Percentiles rank a stretch among this genome's conserved stretches.
phyloP scores from a whole-genome alignment of 92 coral and sea anemone genomes.

The Phymanthus crucifer region DNA sequence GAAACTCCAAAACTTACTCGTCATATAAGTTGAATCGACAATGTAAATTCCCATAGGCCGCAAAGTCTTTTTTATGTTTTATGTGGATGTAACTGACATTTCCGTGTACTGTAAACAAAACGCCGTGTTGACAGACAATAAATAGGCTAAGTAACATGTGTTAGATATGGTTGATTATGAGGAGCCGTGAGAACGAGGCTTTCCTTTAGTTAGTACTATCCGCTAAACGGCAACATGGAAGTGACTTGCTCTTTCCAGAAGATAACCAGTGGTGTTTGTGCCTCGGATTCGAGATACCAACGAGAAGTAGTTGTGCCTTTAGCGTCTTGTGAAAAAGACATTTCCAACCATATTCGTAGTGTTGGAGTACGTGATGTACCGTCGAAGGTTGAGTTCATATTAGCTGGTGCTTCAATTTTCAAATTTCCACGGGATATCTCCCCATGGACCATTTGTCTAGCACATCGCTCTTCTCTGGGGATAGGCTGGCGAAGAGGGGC shows the following conservation, averaged over 20 bases:
- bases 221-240: background rate
- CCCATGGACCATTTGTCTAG: conserved; percentile 51
- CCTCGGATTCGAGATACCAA: conserved; percentile 12
- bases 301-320: conserved; percentile 38
- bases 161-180: background rate
- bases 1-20: no score
- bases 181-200: background rate
- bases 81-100: background rate
- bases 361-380: conserved; percentile 35
- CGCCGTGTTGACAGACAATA: background rate
- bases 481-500: conserved; percentile 68
- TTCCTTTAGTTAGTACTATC: background rate
- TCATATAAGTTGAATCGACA: no score
- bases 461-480: conserved; percentile 61
- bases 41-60: background rate
- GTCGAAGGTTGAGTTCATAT: conserved; percentile 49
- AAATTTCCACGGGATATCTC: no score
- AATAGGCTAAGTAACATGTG: background rate
- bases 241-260: conserved; percentile 4
- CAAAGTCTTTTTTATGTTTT: background rate
- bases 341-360: conserved; percentile 41
- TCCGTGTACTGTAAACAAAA: background rate
- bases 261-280: conserved; percentile 26
- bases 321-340: conserved; percentile 37
- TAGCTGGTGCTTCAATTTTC: conserved; percentile 58